A percentile compares a stretch with the other conserved stretches of the same genome.
Evolutionary conservation across 2,888 invertebrate species (phyloP).

Genomic region (Macaria notata): DNA sequence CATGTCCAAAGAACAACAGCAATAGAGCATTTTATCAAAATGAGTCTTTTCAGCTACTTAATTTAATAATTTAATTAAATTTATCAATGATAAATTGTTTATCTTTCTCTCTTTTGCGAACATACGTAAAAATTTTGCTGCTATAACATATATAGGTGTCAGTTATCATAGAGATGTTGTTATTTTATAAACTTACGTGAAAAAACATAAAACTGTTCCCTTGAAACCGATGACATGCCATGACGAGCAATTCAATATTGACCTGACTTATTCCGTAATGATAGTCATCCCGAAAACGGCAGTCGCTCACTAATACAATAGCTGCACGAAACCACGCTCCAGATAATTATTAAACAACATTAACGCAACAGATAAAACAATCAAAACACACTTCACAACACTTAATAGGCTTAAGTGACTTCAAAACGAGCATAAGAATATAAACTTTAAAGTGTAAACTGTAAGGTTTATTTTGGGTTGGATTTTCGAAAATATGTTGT

Average conservation of each 20-base stretch:
- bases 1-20: too few species aligned
- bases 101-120: too few species aligned
- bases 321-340: conserved; percentile 60
- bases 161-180: too few species aligned
- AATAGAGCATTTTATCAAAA: too few species aligned
- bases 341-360: conserved; percentile 78
- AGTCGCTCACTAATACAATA: conserved; percentile 55
- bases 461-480: conserved; percentile 35
- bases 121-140: too few species aligned
- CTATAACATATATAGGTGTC: too few species aligned
- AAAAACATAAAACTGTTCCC: too few species aligned
- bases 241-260: conserved; percentile 3
- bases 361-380: conserved; percentile 73
- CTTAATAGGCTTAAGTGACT: conserved; percentile 21
- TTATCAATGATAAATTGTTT: too few species aligned
- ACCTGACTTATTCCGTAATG: conserved; percentile 54
- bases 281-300: conserved; percentile 56
- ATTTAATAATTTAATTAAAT: too few species aligned
- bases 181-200: too few species aligned
- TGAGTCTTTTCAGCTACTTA: too few species aligned
- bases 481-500: conserved; percentile 4
- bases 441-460: neutral
- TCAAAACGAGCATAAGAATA: conserved; percentile 22
- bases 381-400: conserved; percentile 37
- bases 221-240: too few species aligned